These are phyloP conservation scores for Anadara kagoshimensis DNA, from an alignment of 1,140 invertebrate genomes.

Conservation along the genomic window DNA sequence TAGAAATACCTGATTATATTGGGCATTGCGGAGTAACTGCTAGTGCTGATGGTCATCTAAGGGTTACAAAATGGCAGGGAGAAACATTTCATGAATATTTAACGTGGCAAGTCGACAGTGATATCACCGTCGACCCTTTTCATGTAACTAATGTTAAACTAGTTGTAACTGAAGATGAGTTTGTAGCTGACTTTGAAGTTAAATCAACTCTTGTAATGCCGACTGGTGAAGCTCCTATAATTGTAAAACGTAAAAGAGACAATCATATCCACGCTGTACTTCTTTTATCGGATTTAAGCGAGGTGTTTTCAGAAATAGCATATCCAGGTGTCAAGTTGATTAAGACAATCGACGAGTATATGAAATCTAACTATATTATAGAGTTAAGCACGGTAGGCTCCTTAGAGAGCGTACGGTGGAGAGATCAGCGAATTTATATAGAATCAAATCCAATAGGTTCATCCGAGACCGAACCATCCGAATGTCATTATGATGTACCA, in stretches of 20 bases:
- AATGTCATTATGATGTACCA: conserved; percentile 26
- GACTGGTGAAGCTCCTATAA: conserved; percentile 53
- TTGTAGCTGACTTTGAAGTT: conserved; percentile 61
- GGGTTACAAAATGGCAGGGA: conserved; percentile 47
- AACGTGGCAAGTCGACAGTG: conserved; percentile 59
- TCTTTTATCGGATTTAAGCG: conserved; percentile 52
- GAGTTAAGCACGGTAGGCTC: conserved; percentile 55
- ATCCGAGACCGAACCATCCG: conserved; percentile 15
- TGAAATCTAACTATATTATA: conserved; percentile 36
- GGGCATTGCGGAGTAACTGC: conserved; percentile 57
- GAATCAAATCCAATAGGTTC: conserved; percentile 51
- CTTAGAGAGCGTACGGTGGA: conserved; percentile 54
- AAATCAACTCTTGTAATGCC: conserved; percentile 53
- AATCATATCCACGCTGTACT: conserved; percentile 57
- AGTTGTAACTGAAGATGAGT: conserved; percentile 57
- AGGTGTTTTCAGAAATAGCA: conserved; percentile 52
- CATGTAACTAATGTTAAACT: conserved; percentile 54
- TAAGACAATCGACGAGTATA: conserved; percentile 19
- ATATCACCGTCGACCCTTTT: conserved; percentile 57
- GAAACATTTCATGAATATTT: conserved; percentile 57
- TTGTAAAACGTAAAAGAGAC: conserved; percentile 46
- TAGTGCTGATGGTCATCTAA: conserved; percentile 52
- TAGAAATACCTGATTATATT: conserved; percentile 52
- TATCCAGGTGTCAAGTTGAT: conserved; percentile 45
- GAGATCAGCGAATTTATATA: conserved; percentile 55